Base-by-base conservation (phyloP, 2,113 vertebrate species). In the Brienomyrus longianalis region DNA sequence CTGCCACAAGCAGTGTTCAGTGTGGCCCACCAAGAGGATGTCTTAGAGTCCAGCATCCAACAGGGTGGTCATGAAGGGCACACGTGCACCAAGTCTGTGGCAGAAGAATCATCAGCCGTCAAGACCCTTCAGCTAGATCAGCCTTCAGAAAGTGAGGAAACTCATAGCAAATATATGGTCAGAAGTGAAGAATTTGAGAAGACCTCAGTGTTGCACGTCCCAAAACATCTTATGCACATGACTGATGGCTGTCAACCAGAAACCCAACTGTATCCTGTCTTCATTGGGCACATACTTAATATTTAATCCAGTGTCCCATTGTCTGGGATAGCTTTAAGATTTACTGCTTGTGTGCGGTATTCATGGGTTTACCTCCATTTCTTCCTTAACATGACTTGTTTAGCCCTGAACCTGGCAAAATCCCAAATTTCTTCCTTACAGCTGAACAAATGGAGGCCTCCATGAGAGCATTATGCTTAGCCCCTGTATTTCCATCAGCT, bases 371-470 rank as follows among this genome's bases (percentile, higher is more conserved):
- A 7, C 11, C 80, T 88, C 77, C 59, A 3, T 31, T 59, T 91
- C 88, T 91, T 93, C 83, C 90, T 96, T 97, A 96, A 97, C 95
- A 13, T 48, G 19, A 35, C 47, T 47, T 27, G 39, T 87, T 90
- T 91, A 99, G 98, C 90, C 94, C 93, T 0, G 92, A 94, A 70
- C 93, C 95, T 10, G 45, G 95, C 43, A 93, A 95, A 15, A 89
- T 99, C 59, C 98, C 98, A 31, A 99, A 99, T 92, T 99, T 99
- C 94, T 99, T 99, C 93, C 96, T 99, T 74, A 95, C 98, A 0
- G 94, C 97, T 23, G 94, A 96, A 88, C 95, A 98, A 87, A 89
- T 99, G 93, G 98, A 99, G 93, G 97, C 96, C 0, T 98, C 98
- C 47, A 95, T 99, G 95, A 96, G 96, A 91, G 93, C 96, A 87